phyloP scores from a whole-genome alignment of 2,888 invertebrate genomes.

The Lysandra bellargus region DNA sequence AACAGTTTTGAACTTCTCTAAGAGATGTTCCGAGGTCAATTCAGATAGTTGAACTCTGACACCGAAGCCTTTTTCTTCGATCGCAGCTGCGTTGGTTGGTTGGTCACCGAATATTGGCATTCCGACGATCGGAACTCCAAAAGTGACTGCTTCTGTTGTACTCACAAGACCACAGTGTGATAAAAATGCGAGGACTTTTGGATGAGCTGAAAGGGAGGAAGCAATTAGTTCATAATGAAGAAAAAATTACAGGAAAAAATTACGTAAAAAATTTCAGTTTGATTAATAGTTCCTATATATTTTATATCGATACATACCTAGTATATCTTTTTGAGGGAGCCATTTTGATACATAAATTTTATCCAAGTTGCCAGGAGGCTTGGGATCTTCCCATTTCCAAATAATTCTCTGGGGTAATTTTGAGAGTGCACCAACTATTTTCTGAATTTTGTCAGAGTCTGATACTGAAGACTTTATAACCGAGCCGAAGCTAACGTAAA shows the following conservation, averaged over 20 bases:
- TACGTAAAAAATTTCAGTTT: neutral
- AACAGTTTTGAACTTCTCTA: slow-evolving; percentile 59
- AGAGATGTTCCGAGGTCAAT: slow-evolving; percentile 61
- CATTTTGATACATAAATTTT: slow-evolving; percentile 82
- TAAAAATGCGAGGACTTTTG: slow-evolving; percentile 71
- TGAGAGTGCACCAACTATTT: slow-evolving; percentile 82
- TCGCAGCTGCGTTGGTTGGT: slow-evolving; percentile 63
- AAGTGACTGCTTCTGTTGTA: slow-evolving; percentile 70
- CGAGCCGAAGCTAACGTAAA: slow-evolving; percentile 89
- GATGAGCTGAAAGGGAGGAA: slow-evolving; percentile 58
- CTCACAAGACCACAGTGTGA: slow-evolving; percentile 73
- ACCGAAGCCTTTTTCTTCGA: slow-evolving; percentile 64
- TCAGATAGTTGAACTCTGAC: slow-evolving; percentile 56
- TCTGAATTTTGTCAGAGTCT: slow-evolving; percentile 78
- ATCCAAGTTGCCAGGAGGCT: slow-evolving; percentile 72
- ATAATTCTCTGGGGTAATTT: slow-evolving; percentile 84
- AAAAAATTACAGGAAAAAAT: no score
- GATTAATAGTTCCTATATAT: neutral
- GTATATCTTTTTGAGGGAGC: slow-evolving; percentile 84
- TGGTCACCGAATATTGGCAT: slow-evolving; percentile 78
- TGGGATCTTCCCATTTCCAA: slow-evolving; percentile 87
- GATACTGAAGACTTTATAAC: slow-evolving; percentile 84
- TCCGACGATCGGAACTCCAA: slow-evolving; percentile 69
- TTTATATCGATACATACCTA: slow-evolving; percentile 62
- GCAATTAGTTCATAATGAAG: neutral